phyloP scores from a whole-genome alignment of 1,140 invertebrate genomes.

The Cyclargus thomasi region DNA sequence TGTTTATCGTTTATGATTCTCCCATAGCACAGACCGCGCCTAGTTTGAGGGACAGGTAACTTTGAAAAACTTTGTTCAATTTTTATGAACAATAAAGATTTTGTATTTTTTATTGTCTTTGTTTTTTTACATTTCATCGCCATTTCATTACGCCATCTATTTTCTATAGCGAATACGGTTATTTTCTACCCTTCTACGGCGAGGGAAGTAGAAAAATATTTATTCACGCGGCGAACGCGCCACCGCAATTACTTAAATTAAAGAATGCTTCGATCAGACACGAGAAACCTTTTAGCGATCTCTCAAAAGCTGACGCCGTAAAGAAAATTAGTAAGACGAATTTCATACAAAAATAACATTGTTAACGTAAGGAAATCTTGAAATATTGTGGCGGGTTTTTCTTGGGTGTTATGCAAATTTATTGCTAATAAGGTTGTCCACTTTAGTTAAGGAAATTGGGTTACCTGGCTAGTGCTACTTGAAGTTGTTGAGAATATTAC shows the following conservation, averaged over 20 bases:
- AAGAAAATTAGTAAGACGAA: background rate
- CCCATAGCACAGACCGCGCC: no score
- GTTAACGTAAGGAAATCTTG: background rate
- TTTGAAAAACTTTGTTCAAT: no score
- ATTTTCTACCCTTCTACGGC: background rate
- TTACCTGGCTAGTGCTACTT: background rate
- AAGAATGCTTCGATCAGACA: background rate
- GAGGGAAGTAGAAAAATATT: background rate
- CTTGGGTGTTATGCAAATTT: background rate
- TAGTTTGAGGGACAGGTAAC: no score
- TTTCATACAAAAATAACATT: background rate
- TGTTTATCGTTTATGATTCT: no score
- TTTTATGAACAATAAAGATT: no score
- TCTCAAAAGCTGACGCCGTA: background rate
- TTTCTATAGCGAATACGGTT: no score
- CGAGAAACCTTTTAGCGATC: slow-evolving; percentile 3
- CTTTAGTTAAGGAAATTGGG: background rate
- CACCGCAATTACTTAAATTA: slow-evolving; percentile 8
- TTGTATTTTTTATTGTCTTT: no score
- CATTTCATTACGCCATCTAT: no score
- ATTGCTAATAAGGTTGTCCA: background rate
- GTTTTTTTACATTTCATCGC: no score
- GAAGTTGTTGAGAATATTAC: background rate
- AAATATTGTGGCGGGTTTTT: background rate
- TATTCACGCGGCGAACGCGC: background rate